Conservation (phyloP, 2,797 vertebrate genomes). For the Sphenodon punctatus region DNA sequence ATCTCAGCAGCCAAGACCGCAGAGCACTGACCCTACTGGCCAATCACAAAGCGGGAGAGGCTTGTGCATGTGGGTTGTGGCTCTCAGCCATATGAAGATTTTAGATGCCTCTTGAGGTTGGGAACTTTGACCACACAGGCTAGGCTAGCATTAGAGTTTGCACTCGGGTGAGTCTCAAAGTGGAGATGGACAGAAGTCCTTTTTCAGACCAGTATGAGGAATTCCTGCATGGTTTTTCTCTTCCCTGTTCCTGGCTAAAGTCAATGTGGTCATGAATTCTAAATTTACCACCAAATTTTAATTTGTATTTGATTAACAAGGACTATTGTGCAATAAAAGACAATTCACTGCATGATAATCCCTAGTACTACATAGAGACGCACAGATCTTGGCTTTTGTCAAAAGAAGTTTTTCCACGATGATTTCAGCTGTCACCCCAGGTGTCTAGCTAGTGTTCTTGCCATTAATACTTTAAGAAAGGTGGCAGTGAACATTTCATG, state of each 20-base stretch:
- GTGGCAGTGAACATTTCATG: background rate
- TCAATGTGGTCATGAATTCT: background rate
- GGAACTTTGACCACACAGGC: background rate
- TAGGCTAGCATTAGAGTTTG: background rate
- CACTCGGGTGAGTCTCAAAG: background rate
- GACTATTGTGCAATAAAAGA: too few species aligned
- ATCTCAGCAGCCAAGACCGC: too few species aligned
- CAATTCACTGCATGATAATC: too few species aligned
- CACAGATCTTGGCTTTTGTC: background rate
- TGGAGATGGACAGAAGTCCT: background rate
- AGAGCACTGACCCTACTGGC: too few species aligned
- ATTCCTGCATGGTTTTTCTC: background rate
- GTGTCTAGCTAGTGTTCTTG: background rate
- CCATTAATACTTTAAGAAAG: background rate
- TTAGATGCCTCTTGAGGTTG: background rate
- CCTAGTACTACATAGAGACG: accelerated
- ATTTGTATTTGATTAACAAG: too few species aligned
- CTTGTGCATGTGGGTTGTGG: too few species aligned
- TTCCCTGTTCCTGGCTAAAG: background rate
- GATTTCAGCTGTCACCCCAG: background rate
- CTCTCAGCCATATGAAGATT: too few species aligned
- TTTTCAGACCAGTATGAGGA: background rate
- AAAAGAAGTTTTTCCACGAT: background rate
- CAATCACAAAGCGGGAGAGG: too few species aligned
- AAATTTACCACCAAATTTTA: too few species aligned